Conservation (phyloP, 2,797 vertebrate species). For the Argyrosomus regius region DNA sequence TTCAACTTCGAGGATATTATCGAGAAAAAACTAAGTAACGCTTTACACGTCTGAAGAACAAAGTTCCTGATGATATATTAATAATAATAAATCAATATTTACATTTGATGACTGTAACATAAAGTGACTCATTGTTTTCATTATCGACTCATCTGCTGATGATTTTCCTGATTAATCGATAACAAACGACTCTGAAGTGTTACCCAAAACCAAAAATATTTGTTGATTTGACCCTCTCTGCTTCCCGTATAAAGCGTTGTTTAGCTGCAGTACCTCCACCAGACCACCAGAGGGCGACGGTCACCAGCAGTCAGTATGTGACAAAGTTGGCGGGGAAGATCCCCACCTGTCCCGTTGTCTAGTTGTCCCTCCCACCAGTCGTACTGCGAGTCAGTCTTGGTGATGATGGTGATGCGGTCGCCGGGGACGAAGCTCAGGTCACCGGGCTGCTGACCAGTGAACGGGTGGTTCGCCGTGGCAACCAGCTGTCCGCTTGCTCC, state of each 20-base stretch:
- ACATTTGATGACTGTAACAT: too few relatives aligned
- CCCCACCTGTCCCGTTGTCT: slow-evolving; percentile 87
- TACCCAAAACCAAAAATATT: too few relatives aligned
- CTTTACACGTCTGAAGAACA: too few relatives aligned
- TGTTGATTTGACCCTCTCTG: neutral
- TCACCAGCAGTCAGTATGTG: slow-evolving; percentile 60
- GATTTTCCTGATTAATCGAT: too few relatives aligned
- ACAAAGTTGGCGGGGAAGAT: slow-evolving; percentile 98
- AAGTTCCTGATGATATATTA: too few relatives aligned
- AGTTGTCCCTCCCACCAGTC: slow-evolving; percentile 97
- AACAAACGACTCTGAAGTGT: too few relatives aligned
- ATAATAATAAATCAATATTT: too few relatives aligned
- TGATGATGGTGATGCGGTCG: slow-evolving; percentile 91
- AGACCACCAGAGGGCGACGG: neutral
- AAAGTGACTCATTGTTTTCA: too few relatives aligned
- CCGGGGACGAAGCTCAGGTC: slow-evolving; percentile 92
- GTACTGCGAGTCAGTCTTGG: slow-evolving; percentile 91
- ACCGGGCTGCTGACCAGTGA: slow-evolving; percentile 91
- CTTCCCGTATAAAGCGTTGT: neutral
- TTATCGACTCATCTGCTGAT: too few relatives aligned
- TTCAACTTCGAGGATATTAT: too few relatives aligned
- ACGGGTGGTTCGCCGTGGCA: slow-evolving; percentile 92
- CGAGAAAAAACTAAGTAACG: too few relatives aligned
- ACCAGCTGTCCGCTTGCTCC: slow-evolving; percentile 73
- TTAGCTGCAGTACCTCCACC: neutral